phyloP scores from a whole-genome alignment of 2,113 vertebrate species.

The Fregata magnificens region DNA sequence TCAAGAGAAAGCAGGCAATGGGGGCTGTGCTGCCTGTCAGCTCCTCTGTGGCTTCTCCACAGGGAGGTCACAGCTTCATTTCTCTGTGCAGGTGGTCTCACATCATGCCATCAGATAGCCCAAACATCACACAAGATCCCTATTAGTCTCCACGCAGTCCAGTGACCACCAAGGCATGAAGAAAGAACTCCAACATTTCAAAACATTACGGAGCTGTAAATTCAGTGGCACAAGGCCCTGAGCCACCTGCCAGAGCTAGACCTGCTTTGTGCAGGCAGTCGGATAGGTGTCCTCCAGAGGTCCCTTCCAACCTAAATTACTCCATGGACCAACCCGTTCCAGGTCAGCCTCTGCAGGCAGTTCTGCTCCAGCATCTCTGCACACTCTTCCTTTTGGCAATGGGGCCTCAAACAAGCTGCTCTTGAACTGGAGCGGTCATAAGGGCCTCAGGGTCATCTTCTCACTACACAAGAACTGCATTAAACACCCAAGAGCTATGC shows the following conservation, averaged over 20 bases:
- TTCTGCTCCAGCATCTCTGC: background rate
- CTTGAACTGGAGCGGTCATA: rapidly evolving
- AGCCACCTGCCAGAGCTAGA: background rate
- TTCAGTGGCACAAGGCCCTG: background rate
- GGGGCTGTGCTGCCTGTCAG: too few species aligned
- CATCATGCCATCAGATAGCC: too few species aligned
- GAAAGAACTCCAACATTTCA: background rate
- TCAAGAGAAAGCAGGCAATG: rapidly evolving
- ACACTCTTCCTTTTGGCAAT: background rate
- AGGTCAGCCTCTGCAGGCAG: background rate
- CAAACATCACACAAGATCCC: background rate
- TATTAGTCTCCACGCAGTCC: rapidly evolving
- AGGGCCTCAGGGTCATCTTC: background rate
- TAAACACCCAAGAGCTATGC: background rate
- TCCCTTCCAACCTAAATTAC: background rate
- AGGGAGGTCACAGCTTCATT: background rate
- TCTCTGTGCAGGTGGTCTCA: background rate
- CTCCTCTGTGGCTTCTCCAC: background rate
- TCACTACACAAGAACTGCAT: background rate
- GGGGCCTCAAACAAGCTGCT: background rate
- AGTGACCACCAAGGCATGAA: background rate
- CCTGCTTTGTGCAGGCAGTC: background rate
- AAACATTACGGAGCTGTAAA: background rate
- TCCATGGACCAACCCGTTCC: background rate
- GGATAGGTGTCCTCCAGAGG: background rate